A percentile compares a stretch with the other conserved stretches of the same genome.
These are phyloP conservation scores for Phoeniculus purpureus DNA, from an alignment of 2,797 vertebrate genomes.

Conservation along the genomic window DNA sequence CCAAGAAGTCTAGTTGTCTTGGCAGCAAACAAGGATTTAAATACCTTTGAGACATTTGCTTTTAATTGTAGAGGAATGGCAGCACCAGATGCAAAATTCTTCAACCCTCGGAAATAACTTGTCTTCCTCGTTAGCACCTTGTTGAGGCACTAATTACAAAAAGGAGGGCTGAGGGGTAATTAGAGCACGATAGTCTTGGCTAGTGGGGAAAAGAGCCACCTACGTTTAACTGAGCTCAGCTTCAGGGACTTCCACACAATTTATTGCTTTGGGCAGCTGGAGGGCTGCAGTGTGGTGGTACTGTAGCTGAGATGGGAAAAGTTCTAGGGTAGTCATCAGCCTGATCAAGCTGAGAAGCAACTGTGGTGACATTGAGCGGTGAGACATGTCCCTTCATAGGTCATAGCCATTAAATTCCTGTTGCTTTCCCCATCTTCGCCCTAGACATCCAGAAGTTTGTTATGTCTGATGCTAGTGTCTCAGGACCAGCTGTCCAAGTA, in stretches of 20 bases:
- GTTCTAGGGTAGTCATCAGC: background rate
- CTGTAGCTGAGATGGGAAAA: background rate
- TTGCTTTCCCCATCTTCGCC: background rate
- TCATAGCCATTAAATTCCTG: accelerated
- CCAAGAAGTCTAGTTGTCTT: background rate
- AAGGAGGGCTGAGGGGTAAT: background rate
- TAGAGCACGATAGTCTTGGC: background rate
- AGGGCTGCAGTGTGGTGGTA: background rate
- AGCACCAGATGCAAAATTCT: background rate
- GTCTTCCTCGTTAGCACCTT: background rate
- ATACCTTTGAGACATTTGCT: constrained; percentile 17
- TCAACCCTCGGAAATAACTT: background rate
- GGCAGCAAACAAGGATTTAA: constrained; percentile 23
- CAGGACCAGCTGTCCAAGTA: background rate
- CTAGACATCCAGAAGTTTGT: background rate
- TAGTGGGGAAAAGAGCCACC: background rate
- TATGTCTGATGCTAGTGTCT: background rate
- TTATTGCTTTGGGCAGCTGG: background rate
- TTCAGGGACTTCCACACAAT: background rate
- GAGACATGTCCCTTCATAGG: accelerated
- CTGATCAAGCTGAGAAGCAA: background rate
- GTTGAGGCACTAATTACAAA: background rate
- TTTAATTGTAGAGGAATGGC: constrained; percentile 31
- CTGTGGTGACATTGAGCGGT: background rate
- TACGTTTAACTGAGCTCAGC: background rate